Percentiles rank a stretch among this genome's conserved stretches.
Conservation (phyloP, 92 coral and sea anemone genomes). For the Palythoa grandis region DNA sequence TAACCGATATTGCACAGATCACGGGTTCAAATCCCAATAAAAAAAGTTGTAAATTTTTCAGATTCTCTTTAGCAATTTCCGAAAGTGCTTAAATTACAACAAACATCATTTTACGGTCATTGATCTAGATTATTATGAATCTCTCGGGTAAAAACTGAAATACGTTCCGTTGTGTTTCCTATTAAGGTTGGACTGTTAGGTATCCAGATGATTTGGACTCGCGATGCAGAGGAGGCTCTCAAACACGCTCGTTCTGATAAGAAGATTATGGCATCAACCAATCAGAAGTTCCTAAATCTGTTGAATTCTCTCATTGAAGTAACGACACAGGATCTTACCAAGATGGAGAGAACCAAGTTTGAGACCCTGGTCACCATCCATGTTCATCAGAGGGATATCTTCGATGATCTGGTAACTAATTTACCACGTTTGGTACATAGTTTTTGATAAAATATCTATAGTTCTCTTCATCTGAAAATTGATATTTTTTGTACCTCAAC, state of each 20-base stretch:
- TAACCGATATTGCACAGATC: too few relatives aligned
- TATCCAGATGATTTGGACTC: conserved; percentile 94
- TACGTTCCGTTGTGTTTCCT: background rate
- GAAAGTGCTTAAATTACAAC: too few relatives aligned
- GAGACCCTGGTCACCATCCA: conserved; percentile 92
- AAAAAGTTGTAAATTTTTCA: too few relatives aligned
- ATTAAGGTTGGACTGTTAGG: conserved; percentile 84
- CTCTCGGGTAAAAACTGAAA: background rate
- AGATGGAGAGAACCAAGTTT: conserved; percentile 91
- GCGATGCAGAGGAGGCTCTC: conserved; percentile 90
- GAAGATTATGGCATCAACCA: conserved; percentile 86
- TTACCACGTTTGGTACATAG: background rate
- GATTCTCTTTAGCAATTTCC: too few relatives aligned
- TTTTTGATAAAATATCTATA: background rate
- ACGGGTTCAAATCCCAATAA: too few relatives aligned
- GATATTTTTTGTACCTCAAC: background rate
- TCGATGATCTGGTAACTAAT: conserved; percentile 79
- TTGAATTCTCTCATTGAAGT: conserved; percentile 87
- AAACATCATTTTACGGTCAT: background rate
- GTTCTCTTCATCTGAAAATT: background rate
- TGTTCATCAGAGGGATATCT: conserved; percentile 91
- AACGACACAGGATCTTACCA: conserved; percentile 89
- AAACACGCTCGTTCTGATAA: conserved; percentile 90
- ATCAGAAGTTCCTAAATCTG: conserved; percentile 89
- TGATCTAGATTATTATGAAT: background rate